phyloP scores from a whole-genome alignment of 2,113 vertebrate genomes.

The Chunga burmeisteri region DNA sequence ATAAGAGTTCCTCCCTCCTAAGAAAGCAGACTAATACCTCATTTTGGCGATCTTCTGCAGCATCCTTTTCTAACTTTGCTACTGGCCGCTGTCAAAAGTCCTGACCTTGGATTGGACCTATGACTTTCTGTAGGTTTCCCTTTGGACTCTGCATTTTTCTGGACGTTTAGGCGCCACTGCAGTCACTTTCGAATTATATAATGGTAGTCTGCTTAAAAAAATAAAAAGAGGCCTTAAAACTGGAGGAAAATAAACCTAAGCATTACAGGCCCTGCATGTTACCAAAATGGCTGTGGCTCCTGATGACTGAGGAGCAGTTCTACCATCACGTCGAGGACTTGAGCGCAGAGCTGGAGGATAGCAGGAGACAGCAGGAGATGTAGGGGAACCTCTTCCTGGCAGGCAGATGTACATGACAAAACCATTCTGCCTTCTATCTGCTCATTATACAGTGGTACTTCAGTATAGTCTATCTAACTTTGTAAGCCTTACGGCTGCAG shows the following conservation, averaged over 20 bases:
- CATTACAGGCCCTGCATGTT: neutral
- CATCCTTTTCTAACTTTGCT: neutral
- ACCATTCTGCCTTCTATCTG: neutral
- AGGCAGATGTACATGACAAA: neutral
- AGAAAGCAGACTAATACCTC: neutral
- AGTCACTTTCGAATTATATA: neutral
- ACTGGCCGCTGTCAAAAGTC: neutral
- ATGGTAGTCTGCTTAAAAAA: neutral
- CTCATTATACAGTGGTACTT: neutral
- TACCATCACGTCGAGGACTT: neutral
- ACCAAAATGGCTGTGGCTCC: neutral
- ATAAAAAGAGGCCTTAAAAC: neutral
- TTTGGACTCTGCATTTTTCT: neutral
- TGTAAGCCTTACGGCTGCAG: neutral
- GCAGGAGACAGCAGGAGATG: neutral
- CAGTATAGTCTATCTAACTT: neutral
- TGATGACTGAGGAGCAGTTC: neutral
- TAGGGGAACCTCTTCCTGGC: neutral
- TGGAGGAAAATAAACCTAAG: neutral
- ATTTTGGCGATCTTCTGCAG: neutral
- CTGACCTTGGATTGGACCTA: neutral
- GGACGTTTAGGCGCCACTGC: neutral
- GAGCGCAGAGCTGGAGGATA: neutral
- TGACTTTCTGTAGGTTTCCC: neutral
- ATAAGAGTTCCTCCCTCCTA: neutral